Base-by-base conservation (phyloP, 2,888 invertebrate genomes). In the Cyaniris semiargus region DNA sequence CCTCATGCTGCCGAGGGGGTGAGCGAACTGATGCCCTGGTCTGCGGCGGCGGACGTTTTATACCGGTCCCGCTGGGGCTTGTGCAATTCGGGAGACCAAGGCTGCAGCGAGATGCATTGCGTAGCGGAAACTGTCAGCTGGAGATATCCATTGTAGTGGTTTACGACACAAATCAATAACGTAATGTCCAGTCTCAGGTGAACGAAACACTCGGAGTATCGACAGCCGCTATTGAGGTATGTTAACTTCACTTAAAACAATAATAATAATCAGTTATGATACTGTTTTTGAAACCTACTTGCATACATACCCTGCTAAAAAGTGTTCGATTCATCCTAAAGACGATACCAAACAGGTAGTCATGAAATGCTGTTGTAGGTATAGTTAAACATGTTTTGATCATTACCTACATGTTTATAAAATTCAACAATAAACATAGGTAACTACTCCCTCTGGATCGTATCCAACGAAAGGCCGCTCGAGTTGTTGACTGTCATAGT, bases 81-180 rank as follows among this genome's bases (percentile, higher is more conserved):
- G 93, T 93, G 93, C 87, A 93, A 93, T 91, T 90, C 86, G 91
- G 91, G 90, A 83, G 81, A 84, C 85, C 93, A 93, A 93, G 94
- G 94, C 91, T 93, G 89, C 88, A 86, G 82, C 84, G 86, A 81
- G 85, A 85, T 85, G 81, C 84, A 85, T 92, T 93, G 90, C 92
- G 90, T 85, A 87, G 86, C 82, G 80, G 83, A 82, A 83, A 83
- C 83, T 85, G 85, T 82, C 78, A 76, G 76, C 76, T 48, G 71
- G 71, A 71, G 31, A 71, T 31, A 53, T 70, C 58, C 56, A 76
- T 76, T 71, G 38, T 38, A 71, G 23, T 66, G 6, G 13, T 76
- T 76, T 76, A 56, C 76, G 71, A 76, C 71, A 76, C 56, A 48
- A 27, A 48, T 23, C 21, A 8, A 48, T 53, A 74, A 27, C 74